Evolutionary conservation across 2,888 invertebrate genomes (phyloP), one percentile per base, ranked within the genome.

Genomic region (Nezara viridula): DNA sequence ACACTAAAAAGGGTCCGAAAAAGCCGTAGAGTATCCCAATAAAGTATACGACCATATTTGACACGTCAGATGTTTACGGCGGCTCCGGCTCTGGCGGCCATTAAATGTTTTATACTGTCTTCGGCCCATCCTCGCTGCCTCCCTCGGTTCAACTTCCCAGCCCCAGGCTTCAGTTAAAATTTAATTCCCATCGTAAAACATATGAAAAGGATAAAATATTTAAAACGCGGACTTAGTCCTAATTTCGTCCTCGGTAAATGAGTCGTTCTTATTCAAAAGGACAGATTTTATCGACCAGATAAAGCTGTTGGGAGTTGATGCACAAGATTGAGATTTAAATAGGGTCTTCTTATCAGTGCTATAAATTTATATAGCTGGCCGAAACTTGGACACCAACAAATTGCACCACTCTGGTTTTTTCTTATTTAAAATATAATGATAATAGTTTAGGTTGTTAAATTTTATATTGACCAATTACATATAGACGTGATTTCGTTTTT

Each of bases 11-110:
- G 81, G 44, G 9, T 24, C 86, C 86, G 37, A 40, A 86, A 86
- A 86, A 52, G 86, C 40, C 55, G 19, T 50, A 40, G 86, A 86
- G 44, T 55, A 40, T n/a, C 60, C 86, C 37, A 86, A 86, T 86
- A 86, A 86, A 86, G 55, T 86, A 86, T 86, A 86, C 86, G 52
- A 86, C 60, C 86, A 86, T 86, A 86, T 86, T 86, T 86, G 86
- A 86, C 86, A 86, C 86, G 86, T 86, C 52, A 52, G 16, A 86
- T 86, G 86, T 86, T 86, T 86, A 86, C 44, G 55, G 86, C 37
- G 24, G 37, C 32, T 14, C 44, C 60, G 40, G 60, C 37, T 37
- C 21, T 9, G 12, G 0, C 10, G 60, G 32, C 60, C 86, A 44
- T 86, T 86, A 86, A 86, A 86, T 60, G 86, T 40, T 55, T 86